Base-by-base conservation (phyloP, 92 coral and sea anemone species). In the Heteractis magnifica region DNA sequence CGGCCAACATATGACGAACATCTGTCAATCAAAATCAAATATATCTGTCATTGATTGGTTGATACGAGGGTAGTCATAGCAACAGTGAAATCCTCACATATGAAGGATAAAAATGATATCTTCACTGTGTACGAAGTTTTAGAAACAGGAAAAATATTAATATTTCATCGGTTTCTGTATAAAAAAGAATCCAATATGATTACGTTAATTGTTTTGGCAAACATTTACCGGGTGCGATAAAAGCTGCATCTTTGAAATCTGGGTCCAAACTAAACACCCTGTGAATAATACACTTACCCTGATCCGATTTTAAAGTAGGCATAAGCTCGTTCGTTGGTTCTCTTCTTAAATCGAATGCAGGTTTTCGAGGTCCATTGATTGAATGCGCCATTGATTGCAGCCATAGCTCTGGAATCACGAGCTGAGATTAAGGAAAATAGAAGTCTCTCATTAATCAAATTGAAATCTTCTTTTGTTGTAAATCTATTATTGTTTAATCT, bases 1-100 rank as follows among this genome's bases (percentile, higher is more conserved):
- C 93, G 81, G 10, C 98, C 98, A 7, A 94, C 96, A 51, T 85
- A 80, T 11, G 94, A 92, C 16, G 96, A 92, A 75, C 96, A 92
- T 4, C 96, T 92, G 51, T 53, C 8, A 49, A 56, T 3, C 9
- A 2, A 44, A 76, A 64, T 6, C n/a, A 60, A 64, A 34, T 2
- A 34, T 34, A 26, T 34, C 1, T 34, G 44, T 34, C n/a, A n/a
- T n/a, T n/a, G 44, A 34, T 34, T 34, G 44, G 44, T 34, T 34
- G 44, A 34, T 34, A 34, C 44, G 44, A 34, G 44, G 44, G 44
- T 34, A 34, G 44, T 34, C 44, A 34, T 34, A 2, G 2, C 44
- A 34, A 34, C 44, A 2, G 44, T 34, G 44, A 34, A 0, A 34
- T 34, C 3, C 3, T 34, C 3, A 34, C 44, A 34, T 34, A 2